phyloP scores from a whole-genome alignment of 2,113 vertebrate genomes.

The Pedionomus torquatus region DNA sequence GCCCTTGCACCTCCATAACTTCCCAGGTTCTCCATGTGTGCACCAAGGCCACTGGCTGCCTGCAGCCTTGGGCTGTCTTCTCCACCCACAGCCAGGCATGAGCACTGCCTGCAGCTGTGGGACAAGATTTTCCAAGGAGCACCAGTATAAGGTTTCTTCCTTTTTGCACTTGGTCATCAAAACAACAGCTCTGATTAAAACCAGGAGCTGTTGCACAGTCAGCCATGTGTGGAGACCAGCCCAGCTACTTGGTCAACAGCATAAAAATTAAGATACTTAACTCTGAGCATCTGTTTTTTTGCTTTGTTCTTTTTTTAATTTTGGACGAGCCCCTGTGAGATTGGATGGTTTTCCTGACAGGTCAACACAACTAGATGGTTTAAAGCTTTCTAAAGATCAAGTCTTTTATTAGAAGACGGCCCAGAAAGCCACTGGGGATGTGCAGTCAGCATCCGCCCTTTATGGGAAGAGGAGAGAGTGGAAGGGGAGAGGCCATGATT shows the following conservation, averaged over 20 bases:
- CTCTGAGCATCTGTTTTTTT: constrained; percentile 28
- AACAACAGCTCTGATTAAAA: background rate
- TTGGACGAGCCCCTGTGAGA: background rate
- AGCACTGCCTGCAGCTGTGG: background rate
- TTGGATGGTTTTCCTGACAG: constrained; percentile 21
- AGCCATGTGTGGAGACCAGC: rapidly evolving
- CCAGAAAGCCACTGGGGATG: background rate
- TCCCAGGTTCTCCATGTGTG: rapidly evolving
- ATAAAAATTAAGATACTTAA: constrained; percentile 16
- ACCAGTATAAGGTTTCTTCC: background rate
- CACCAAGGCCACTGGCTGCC: background rate
- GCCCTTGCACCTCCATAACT: background rate
- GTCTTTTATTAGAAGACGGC: constrained; percentile 11
- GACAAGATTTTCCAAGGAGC: background rate
- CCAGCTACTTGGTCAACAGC: constrained; percentile 18
- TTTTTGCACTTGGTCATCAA: background rate
- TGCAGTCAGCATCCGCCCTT: constrained; percentile 15
- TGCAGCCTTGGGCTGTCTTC: background rate
- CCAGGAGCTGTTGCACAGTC: background rate
- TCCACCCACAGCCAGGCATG: rapidly evolving
- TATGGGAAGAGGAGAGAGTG: constrained; percentile 17
- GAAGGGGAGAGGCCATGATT: background rate
- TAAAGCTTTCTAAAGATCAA: background rate
- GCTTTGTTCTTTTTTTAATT: constrained; percentile 14
- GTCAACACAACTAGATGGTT: constrained; percentile 23